Base-by-base conservation (phyloP, 2,797 vertebrate genomes). In the Enteromius unitaeniatus region DNA sequence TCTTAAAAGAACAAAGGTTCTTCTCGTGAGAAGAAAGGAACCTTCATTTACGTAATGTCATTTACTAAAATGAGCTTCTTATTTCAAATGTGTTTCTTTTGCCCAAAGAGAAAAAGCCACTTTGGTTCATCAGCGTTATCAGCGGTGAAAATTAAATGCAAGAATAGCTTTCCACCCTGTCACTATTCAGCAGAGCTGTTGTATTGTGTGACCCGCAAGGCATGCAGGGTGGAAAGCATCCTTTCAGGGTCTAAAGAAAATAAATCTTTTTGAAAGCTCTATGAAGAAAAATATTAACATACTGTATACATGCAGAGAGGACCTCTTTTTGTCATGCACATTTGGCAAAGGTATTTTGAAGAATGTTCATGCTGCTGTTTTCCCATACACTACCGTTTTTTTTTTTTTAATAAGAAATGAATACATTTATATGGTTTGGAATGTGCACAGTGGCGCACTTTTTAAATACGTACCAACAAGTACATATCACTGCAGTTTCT, bases 81-180 rank as follows among this genome's bases (percentile, higher is more conserved):
- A 19, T 77, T 77, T 45, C 2, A 1, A 62, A 28, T 45, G 23
- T 47, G 37, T 60, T 72, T 60, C 31, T 17, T 21, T 15, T 3
- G 34, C 65, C 49, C 60, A 67, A 81, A 13, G 49, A 37, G 15
- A 45, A 69, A 7, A 60, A 60, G 17, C n/a, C 53, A 72, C 37
- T 72, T 58, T 31, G 53, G 37, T 70, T 70, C 51, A 60, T 81
- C 23, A 60, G 55, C 70, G 67, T 60, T 72, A 81, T n/a, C 67
- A 72, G 53, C 19, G 2, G 67, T 70, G 67, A 81, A 81, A 70
- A 45, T 70, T 6, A 70, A 42, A 81, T 58, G 34, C 26, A 42
- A 60, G 51, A 58, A 34, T 51, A 58, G 13, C 28, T 55, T 40
- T 75, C 13, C 31, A 23, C 51, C 73, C 51, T 40, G 51, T 58